phyloP scores from a whole-genome alignment of 2,797 vertebrate genomes.

The Phaenicophaeus curvirostris region DNA sequence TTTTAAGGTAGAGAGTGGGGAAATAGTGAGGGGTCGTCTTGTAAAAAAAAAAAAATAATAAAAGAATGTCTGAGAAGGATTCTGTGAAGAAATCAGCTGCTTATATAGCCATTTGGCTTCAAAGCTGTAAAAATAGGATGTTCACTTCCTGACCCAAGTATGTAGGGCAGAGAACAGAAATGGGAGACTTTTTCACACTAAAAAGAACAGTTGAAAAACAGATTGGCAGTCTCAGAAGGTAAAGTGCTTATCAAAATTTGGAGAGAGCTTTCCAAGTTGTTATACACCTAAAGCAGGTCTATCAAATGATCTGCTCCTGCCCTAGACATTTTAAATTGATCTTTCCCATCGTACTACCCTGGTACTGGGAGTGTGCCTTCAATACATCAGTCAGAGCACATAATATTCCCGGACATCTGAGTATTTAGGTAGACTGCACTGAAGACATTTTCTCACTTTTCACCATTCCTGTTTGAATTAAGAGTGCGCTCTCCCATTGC shows the following conservation, averaged over 20 bases:
- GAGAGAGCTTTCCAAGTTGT: slow-evolving; percentile 57
- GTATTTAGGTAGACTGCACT: background rate
- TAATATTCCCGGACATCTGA: background rate
- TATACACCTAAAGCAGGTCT: slow-evolving; percentile 12
- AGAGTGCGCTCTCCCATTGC: background rate
- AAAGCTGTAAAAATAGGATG: slow-evolving; percentile 69
- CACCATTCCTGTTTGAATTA: slow-evolving; percentile 15
- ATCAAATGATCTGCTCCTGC: slow-evolving; percentile 31
- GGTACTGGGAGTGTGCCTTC: background rate
- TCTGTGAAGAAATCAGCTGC: slow-evolving; percentile 68
- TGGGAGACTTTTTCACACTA: slow-evolving; percentile 55
- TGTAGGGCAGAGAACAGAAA: slow-evolving; percentile 64
- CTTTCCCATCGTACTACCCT: background rate
- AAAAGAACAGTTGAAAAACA: slow-evolving; percentile 56
- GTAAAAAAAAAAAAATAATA: background rate
- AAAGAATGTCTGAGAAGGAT: slow-evolving; percentile 42
- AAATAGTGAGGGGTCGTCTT: slow-evolving; percentile 26
- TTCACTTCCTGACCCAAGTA: slow-evolving; percentile 67
- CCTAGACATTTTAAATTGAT: slow-evolving; percentile 45
- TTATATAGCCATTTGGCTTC: slow-evolving; percentile 58
- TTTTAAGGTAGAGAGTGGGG: slow-evolving; percentile 27
- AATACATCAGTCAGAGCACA: slow-evolving; percentile 8
- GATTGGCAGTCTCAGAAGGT: slow-evolving; percentile 19
- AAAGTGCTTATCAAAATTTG: slow-evolving; percentile 60
- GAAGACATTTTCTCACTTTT: slow-evolving; percentile 12